Conservation (phyloP, 2,113 vertebrate species). For the Picathartes gymnocephalus region DNA sequence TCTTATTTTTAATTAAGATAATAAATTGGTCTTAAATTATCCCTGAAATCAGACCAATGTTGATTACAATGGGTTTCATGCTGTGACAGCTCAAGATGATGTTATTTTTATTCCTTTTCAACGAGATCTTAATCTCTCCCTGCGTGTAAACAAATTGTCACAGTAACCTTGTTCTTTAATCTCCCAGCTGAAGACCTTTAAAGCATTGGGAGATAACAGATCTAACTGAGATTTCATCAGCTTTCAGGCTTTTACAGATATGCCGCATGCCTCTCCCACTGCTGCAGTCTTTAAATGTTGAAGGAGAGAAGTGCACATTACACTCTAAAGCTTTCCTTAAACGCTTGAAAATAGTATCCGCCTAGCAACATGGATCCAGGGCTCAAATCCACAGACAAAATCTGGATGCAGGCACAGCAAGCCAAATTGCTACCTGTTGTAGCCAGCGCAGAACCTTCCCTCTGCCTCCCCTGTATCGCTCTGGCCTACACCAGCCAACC, state of each 20-base stretch:
- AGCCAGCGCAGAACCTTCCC: not conserved
- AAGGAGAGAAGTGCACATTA: constrained; percentile 65
- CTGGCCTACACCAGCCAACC: not conserved
- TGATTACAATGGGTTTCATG: constrained; percentile 95
- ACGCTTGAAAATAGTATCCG: constrained; percentile 51
- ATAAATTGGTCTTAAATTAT: constrained; percentile 99
- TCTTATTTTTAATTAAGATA: constrained; percentile 90
- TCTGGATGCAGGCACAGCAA: not conserved
- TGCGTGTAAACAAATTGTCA: constrained; percentile 85
- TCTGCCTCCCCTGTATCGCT: not conserved
- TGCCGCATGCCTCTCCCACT: constrained; percentile 46
- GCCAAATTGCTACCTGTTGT: constrained; percentile 21
- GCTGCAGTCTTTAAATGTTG: constrained; percentile 61
- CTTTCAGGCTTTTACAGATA: constrained; percentile 62
- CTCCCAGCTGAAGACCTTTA: constrained; percentile 78
- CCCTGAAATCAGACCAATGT: constrained; percentile 98
- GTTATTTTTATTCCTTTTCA: constrained; percentile 87
- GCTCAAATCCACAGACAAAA: not conserved
- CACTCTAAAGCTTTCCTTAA: constrained; percentile 54
- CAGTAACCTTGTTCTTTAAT: constrained; percentile 84
- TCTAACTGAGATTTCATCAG: constrained; percentile 76
- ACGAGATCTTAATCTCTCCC: constrained; percentile 86
- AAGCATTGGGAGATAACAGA: constrained; percentile 80
- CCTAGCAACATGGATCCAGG: not conserved
- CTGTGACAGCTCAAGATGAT: constrained; percentile 91